A percentile compares a stretch with the other conserved stretches of the same genome.
These are phyloP conservation scores for Aphodius sticticus DNA, from an alignment of 2,888 invertebrate species.

Conservation along the genomic window DNA sequence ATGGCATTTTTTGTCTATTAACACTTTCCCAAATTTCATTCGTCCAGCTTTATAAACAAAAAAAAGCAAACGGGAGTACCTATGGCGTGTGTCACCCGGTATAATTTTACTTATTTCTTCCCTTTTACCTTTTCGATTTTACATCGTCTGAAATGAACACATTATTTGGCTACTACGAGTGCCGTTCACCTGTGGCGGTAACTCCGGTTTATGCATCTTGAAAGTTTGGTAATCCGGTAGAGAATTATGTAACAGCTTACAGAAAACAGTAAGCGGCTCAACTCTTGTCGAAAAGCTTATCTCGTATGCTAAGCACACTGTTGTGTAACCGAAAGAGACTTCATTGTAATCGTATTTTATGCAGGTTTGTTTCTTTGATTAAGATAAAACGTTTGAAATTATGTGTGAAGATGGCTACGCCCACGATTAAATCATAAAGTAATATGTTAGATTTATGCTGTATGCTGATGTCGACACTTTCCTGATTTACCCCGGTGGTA, in stretches of 20 bases:
- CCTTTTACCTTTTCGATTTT: not conserved
- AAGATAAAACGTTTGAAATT: not conserved
- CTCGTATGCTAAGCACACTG: not conserved
- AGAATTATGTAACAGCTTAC: not conserved
- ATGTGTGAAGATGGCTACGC: too few species aligned
- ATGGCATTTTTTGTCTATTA: too few species aligned
- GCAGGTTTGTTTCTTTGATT: not conserved
- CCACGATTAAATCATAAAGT: too few species aligned
- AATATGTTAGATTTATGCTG: too few species aligned
- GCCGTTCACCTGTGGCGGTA: not conserved
- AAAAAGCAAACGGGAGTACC: too few species aligned
- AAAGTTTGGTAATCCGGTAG: conserved; percentile 4
- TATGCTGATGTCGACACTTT: too few species aligned
- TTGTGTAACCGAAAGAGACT: not conserved
- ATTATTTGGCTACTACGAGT: not conserved
- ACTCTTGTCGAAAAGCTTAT: not conserved
- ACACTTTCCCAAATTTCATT: too few species aligned
- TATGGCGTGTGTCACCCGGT: too few species aligned
- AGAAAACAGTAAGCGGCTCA: not conserved
- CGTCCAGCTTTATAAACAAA: too few species aligned
- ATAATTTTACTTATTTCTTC: too few species aligned
- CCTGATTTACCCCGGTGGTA: too few species aligned
- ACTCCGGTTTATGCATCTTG: not conserved
- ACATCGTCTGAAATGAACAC: not conserved
- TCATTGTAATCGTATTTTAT: not conserved